Base-by-base conservation (phyloP, 2,888 invertebrate species). In the Harpagoxenus sublaevis region DNA sequence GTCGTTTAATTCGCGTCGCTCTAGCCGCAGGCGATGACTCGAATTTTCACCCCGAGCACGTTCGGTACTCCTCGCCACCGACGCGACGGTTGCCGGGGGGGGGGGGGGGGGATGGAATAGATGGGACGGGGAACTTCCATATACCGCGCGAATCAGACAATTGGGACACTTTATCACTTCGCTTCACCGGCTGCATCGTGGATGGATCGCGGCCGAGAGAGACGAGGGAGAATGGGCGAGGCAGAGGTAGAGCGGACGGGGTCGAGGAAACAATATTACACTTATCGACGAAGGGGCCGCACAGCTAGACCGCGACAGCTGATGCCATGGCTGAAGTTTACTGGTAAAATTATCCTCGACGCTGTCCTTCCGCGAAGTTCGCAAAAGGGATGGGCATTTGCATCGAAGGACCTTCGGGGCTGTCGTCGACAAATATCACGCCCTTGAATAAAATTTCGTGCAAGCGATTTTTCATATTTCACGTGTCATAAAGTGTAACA, bases 231-330 rank as follows among this genome's bases (percentile, higher is more conserved):
- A 15, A 51, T 42, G 71, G 53, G 79, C 23, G 70, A 51, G 71
- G 23, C 23, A 28, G 53, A 39, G 57, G 18, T 55, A 45, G 39
- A 73, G 81, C 55, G 84, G 88, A 89, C 66, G 65, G 77, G 89
- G 90, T 86, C 90, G 90, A 84, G 86, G 83, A 85, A 86, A 89
- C 89, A 88, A 89, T 89, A 90, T 86, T 84, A 75, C 85, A 53
- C 77, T 88, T 89, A 89, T 89, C 84, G 83, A 77, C 39, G 83
- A 71, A 57, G 71, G 48, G 45, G 57, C 65, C 57, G 68, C 63
- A 57, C 60, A 10, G 57, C 42, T 18, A 55, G 53, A 31, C 60
- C 62, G 39, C 77, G 53, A 74, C 57, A 60, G 57, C 48, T 51
- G 57, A 73, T 23, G 23, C 23, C 23, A 23, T 15, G 60, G 60